These are phyloP conservation scores for Syngnathoides biaculeatus DNA, from an alignment of 2,113 vertebrate species.

Conservation along the genomic window DNA sequence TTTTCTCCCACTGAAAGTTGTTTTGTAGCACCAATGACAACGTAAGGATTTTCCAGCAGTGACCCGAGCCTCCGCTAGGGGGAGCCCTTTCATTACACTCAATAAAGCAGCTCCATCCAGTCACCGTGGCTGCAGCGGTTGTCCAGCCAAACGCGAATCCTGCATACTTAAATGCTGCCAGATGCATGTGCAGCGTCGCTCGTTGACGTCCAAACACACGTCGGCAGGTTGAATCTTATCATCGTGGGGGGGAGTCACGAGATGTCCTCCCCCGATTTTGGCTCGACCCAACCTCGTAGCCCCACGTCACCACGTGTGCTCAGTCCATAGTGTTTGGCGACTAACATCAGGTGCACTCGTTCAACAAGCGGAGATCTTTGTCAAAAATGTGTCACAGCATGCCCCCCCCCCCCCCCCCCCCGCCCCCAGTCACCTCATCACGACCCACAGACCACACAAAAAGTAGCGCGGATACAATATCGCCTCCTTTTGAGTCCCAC, in stretches of 20 bases:
- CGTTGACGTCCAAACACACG: slow-evolving; percentile 22
- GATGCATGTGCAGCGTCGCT: neutral
- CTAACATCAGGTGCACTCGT: slow-evolving; percentile 9
- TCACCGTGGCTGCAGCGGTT: neutral
- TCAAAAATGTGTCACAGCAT: slow-evolving; percentile 17
- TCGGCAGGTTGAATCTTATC: slow-evolving; percentile 20
- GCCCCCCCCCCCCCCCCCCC: slow-evolving; percentile 9
- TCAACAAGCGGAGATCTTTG: slow-evolving; percentile 8
- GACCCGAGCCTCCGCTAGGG: neutral
- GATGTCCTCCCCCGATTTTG: neutral
- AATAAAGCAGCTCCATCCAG: neutral
- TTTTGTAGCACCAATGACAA: neutral
- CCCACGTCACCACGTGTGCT: neutral
- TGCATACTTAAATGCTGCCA: slow-evolving; percentile 21
- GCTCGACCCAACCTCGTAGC: neutral
- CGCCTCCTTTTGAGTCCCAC: neutral
- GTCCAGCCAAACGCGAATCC: neutral
- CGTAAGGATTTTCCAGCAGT: neutral
- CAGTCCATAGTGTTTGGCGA: neutral
- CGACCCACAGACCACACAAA: slow-evolving; percentile 30
- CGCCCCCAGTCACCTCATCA: slow-evolving; percentile 10
- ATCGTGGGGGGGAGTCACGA: neutral
- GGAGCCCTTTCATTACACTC: neutral
- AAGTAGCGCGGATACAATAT: neutral
- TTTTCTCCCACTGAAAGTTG: neutral